Base-by-base conservation (phyloP, 2,113 vertebrate genomes). In the Prinia subflava region DNA sequence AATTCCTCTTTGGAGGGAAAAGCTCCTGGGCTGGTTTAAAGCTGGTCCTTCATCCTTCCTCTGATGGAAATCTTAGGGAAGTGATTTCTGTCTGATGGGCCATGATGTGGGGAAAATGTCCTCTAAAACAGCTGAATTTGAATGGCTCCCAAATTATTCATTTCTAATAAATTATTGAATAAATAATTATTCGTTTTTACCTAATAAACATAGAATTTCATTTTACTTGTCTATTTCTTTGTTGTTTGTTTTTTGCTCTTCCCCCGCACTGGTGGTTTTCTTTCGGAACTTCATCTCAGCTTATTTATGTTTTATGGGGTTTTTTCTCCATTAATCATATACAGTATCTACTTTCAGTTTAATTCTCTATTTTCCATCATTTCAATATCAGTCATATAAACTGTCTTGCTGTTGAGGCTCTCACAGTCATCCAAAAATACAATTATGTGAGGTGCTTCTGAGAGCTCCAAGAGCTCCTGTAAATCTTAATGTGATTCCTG, bases 371-470 rank as follows among this genome's bases (percentile, higher is more conserved):
- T 91, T 90, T 79, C 47, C 55, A 53, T 95, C n/a, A 35, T 64
- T 94, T 92, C 53, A 73, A 15, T 70, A 57, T 89, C 69, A 79
- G 73, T 64, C 57, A 82, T 53, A 75, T 84, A 87, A 96, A 91
- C 81, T 92, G 10, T 67, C 60, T 53, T 5, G 22, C 19, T 92
- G 2, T 33, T 44, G 91, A 28, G 49, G 31, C 62, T 52, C 53
- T 68, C 50, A 2, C 47, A 46, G 62, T 65, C 53, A 76, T 85
- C 67, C 57, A 64, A 62, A 87, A 85, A 41, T 65, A 49, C 42
- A 69, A 25, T 94, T 87, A 71, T 60, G 87, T 79, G 77, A 89
- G 49, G 50, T 81, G 68, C 64, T 90, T 80, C 71, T 89, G 92
- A 93, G 70, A 73, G 65, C 87, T 91, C 30, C 81, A 82, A 17